Conservation (phyloP, 2,888 invertebrate genomes). For the Tillus elongatus region DNA sequence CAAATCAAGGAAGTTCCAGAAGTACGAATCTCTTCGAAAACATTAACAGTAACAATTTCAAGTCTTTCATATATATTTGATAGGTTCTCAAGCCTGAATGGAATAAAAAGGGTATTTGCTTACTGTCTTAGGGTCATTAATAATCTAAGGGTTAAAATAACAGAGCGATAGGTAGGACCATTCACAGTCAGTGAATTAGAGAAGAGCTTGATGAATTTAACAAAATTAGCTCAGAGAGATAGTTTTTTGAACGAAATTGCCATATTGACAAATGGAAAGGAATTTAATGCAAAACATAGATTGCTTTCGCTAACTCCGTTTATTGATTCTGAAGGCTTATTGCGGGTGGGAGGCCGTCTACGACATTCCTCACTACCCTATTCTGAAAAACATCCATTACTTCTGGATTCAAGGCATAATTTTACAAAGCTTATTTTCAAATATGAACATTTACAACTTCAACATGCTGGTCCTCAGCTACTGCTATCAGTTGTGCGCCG, state of each 20-base stretch:
- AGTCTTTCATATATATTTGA: conserved; percentile 2
- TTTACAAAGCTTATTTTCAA: conserved; percentile 13
- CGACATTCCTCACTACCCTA: conserved; percentile 10
- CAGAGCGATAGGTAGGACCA: conserved; percentile 5
- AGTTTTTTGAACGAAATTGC: conserved; percentile 2
- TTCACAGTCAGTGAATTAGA: background rate
- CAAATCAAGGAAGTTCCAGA: background rate
- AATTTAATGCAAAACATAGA: background rate
- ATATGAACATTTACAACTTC: conserved; percentile 14
- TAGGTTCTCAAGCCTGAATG: background rate
- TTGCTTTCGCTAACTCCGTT: conserved; percentile 2
- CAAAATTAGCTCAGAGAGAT: conserved; percentile 4
- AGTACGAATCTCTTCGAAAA: background rate
- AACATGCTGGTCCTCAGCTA: conserved; percentile 21
- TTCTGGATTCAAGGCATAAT: conserved; percentile 12
- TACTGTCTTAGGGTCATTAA: conserved; percentile 7
- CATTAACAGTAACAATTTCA: background rate
- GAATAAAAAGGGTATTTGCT: conserved; percentile 3
- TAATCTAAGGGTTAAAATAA: conserved; percentile 6
- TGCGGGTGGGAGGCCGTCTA: conserved; percentile 18
- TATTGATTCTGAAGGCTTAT: conserved; percentile 9
- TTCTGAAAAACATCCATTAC: conserved; percentile 16
- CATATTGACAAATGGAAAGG: background rate
- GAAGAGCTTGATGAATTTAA: background rate
- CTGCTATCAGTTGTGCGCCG: conserved; percentile 18